Conservation (phyloP, 2,888 invertebrate species). For the Halictus ligatus region DNA sequence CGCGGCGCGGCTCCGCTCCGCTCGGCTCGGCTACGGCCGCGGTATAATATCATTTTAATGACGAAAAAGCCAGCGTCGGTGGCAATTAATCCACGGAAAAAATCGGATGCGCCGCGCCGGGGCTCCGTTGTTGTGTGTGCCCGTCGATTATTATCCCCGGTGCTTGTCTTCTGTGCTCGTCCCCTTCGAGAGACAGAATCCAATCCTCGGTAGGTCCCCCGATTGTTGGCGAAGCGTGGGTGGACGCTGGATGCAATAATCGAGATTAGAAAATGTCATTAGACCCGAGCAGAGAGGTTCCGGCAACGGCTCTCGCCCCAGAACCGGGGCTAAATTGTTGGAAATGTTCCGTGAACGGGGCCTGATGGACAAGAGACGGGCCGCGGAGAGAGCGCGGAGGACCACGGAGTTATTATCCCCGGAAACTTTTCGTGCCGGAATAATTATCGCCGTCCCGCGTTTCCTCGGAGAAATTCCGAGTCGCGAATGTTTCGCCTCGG, state of each 20-base stretch:
- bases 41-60: slow-evolving; percentile 83
- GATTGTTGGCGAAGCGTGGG: slow-evolving; percentile 16
- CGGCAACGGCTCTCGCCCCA: slow-evolving; percentile 23
- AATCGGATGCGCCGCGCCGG: slow-evolving; percentile 59
- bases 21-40: slow-evolving; percentile 70
- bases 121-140: background rate
- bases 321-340: slow-evolving; percentile 39
- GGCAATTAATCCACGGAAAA: slow-evolving; percentile 81
- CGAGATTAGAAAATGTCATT: slow-evolving; percentile 82
- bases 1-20: slow-evolving; percentile 43
- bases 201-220: slow-evolving; percentile 19
- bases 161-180: background rate
- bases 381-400: background rate
- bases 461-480: slow-evolving; percentile 45
- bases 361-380: slow-evolving; percentile 39
- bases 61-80: slow-evolving; percentile 74
- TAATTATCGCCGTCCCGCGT: slow-evolving; percentile 44
- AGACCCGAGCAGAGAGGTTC: slow-evolving; percentile 36
- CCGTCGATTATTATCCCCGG: slow-evolving; percentile 64
- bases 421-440: slow-evolving; percentile 56
- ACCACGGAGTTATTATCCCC: slow-evolving; percentile 55
- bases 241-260: slow-evolving; percentile 63
- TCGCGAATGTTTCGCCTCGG: background rate
- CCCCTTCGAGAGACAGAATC: slow-evolving; percentile 1
- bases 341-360: slow-evolving; percentile 35